Evolutionary conservation across 2,113 vertebrate genomes (phyloP).

Genomic region (Megaleporinus macrocephalus): DNA sequence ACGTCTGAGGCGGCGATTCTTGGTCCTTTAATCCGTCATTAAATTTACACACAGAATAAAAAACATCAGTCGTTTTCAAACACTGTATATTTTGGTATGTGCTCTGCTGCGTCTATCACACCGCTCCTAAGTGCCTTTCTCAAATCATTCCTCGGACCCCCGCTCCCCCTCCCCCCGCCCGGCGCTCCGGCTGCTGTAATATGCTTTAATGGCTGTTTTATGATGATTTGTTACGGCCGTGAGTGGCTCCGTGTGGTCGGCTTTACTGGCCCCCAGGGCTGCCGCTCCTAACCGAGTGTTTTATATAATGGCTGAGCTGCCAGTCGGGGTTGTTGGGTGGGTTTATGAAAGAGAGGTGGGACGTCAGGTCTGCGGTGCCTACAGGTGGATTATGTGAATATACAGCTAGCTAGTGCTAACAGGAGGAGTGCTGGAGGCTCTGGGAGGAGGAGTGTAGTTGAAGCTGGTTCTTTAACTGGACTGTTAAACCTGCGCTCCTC

Average conservation of each 20-base stretch:
- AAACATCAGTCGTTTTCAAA: too few relatives aligned
- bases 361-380: slow-evolving; percentile 54
- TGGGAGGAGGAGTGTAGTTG: not conserved
- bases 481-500: too few relatives aligned
- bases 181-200: slow-evolving; percentile 57
- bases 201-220: slow-evolving; percentile 75
- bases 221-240: slow-evolving; percentile 75
- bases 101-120: too few relatives aligned
- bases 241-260: slow-evolving; percentile 60
- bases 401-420: not conserved
- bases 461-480: not conserved
- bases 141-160: slow-evolving; percentile 42
- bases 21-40: too few relatives aligned
- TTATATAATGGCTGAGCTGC: slow-evolving; percentile 66
- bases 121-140: not conserved
- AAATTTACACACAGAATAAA: too few relatives aligned
- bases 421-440: not conserved
- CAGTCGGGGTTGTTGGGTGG: slow-evolving; percentile 62
- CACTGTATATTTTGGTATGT: too few relatives aligned
- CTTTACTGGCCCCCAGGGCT: slow-evolving; percentile 59
- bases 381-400: not conserved
- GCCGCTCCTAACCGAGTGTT: slow-evolving; percentile 57
- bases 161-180: not conserved
- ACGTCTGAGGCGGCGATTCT: too few relatives aligned
- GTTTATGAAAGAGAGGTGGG: slow-evolving; percentile 62